A percentile compares a stretch with the other conserved stretches of the same genome.
Evolutionary conservation across 2,888 invertebrate genomes (phyloP).

Genomic region (Psylliodes chrysocephalus): DNA sequence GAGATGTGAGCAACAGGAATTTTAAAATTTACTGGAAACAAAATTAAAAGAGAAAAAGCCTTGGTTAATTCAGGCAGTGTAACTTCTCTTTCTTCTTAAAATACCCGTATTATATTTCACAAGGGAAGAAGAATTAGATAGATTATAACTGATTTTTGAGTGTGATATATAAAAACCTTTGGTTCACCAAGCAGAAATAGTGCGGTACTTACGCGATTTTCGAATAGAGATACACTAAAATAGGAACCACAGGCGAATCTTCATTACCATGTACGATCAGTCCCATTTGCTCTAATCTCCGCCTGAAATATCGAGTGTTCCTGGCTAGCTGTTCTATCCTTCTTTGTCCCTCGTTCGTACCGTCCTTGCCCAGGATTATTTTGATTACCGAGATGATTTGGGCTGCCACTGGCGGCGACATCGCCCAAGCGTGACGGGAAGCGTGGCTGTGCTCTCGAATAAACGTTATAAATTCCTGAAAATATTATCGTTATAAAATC

Average conservation of each 20-base stretch:
- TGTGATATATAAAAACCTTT: no score
- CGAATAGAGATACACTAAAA: conserved; percentile 93
- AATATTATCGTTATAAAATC: conserved; percentile 37
- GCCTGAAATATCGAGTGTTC: conserved; percentile 86
- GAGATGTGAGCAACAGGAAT: no score
- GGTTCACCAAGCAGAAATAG: no score
- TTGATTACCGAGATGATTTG: conserved; percentile 91
- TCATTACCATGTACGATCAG: conserved; percentile 92
- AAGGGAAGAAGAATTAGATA: no score
- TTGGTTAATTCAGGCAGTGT: neutral
- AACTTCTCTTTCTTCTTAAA: neutral
- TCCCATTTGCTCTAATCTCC: conserved; percentile 84
- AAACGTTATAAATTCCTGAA: conserved; percentile 77
- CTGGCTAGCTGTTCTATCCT: conserved; percentile 78
- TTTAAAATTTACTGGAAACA: no score
- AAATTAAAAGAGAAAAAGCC: neutral
- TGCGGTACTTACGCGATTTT: conserved; percentile 88
- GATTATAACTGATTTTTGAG: no score
- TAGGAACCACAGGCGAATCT: conserved; percentile 96
- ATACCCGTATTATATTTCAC: no score
- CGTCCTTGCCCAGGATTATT: conserved; percentile 87
- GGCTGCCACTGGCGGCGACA: conserved; percentile 90
- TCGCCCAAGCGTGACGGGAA: conserved; percentile 84
- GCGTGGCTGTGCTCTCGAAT: conserved; percentile 85
- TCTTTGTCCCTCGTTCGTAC: conserved; percentile 73